Conservation (phyloP, 1,140 invertebrate genomes). For the Melitaea cinxia region DNA sequence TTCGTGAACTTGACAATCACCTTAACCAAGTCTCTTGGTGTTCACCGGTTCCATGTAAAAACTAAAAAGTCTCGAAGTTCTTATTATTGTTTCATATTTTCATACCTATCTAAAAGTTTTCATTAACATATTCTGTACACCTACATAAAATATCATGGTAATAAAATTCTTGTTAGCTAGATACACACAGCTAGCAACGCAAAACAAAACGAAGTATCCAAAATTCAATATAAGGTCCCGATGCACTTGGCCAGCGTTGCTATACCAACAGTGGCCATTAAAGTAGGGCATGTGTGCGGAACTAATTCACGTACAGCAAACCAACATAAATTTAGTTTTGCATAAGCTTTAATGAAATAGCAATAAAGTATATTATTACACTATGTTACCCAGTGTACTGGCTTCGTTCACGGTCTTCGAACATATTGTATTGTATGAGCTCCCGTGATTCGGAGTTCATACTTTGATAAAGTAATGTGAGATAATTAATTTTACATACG, state of each 20-base stretch:
- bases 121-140: conserved; percentile 1
- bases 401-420: conserved; percentile 22
- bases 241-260: conserved; percentile 46
- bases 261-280: conserved; percentile 57
- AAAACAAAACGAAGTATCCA: conserved; percentile 29
- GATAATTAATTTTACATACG: conserved; percentile 2
- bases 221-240: conserved; percentile 40
- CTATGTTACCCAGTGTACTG: conserved; percentile 6
- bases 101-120: too few species aligned
- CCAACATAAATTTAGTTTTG: conserved; percentile 13
- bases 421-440: conserved; percentile 17
- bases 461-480: conserved; percentile 9
- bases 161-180: not conserved
- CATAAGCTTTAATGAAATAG: conserved; percentile 13
- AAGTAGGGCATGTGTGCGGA: conserved; percentile 62
- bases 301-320: conserved; percentile 51
- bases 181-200: conserved; percentile 17
- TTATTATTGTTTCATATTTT: too few species aligned
- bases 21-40: too few species aligned
- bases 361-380: conserved; percentile 8
- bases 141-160: not conserved
- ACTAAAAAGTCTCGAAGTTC: too few species aligned
- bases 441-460: conserved; percentile 16
- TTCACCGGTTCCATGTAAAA: too few species aligned
- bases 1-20: too few species aligned